Percentiles rank a stretch among this genome's conserved stretches.
Conservation (phyloP, 1,140 invertebrate species). For the Cotesia chilonis region DNA sequence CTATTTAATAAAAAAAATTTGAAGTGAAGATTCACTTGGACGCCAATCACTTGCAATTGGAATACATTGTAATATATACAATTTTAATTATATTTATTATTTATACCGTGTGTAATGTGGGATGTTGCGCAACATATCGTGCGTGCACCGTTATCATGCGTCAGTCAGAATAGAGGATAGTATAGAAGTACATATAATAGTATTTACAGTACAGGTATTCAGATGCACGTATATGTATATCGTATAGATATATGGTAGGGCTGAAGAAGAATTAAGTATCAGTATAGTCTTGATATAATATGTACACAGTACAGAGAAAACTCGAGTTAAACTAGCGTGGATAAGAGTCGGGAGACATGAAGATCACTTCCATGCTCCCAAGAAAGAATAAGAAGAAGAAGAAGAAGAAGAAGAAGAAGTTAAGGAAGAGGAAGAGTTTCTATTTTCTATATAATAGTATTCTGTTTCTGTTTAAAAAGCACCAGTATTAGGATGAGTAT, state of each 20-base stretch:
- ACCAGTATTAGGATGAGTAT: background rate
- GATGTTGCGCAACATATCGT: slow-evolving; percentile 36
- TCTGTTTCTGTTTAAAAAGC: too few species aligned
- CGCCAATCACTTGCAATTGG: background rate
- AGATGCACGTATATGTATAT: slow-evolving; percentile 1
- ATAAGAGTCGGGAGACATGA: background rate
- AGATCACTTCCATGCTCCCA: too few species aligned
- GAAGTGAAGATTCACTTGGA: too few species aligned
- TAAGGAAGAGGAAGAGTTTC: slow-evolving; percentile 9
- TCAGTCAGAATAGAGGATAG: slow-evolving; percentile 2
- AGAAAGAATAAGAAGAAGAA: background rate
- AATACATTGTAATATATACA: background rate
- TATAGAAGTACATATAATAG: background rate
- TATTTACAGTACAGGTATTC: too few species aligned
- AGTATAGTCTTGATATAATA: background rate
- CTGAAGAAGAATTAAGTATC: background rate
- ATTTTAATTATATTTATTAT: background rate
- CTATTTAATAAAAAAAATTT: too few species aligned
- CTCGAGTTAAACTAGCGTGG: background rate
- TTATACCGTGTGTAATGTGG: background rate
- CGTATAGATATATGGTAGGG: background rate
- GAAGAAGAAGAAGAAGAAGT: background rate
- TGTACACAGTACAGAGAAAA: background rate
- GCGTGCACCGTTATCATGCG: slow-evolving; percentile 33
- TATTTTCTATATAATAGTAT: too few species aligned